A percentile compares a stretch with the other conserved stretches of the same genome.
Evolutionary conservation across 2,797 vertebrate genomes (phyloP).

Genomic region (Eulemur mongoz): DNA sequence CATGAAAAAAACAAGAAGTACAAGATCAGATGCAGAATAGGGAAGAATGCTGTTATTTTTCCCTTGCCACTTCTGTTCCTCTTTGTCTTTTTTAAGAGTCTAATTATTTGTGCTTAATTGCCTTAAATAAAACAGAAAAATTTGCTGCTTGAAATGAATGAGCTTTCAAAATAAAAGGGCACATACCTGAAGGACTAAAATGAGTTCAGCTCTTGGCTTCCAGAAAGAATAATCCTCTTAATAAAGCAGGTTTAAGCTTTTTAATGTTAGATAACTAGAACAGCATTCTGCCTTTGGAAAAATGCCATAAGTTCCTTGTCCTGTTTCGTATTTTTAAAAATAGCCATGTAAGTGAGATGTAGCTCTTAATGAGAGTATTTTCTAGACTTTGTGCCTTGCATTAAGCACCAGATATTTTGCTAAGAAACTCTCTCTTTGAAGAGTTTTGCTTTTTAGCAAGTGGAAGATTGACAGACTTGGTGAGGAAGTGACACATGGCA

Average conservation of each 20-base stretch:
- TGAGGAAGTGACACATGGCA: background rate
- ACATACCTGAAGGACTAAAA: conserved; percentile 45
- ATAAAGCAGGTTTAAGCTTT: background rate
- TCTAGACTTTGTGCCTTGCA: background rate
- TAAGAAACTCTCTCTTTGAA: background rate
- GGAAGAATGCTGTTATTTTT: background rate
- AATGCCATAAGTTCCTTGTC: background rate
- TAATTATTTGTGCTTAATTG: conserved; percentile 50
- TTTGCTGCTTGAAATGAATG: conserved; percentile 22
- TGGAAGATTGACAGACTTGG: background rate
- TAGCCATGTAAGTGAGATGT: background rate
- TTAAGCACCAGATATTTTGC: background rate
- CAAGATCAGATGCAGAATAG: background rate
- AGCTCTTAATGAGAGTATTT: background rate
- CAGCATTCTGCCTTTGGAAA: background rate
- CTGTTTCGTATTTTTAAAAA: conserved; percentile 30
- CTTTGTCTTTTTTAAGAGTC: background rate
- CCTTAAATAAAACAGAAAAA: conserved; percentile 46
- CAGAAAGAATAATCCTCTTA: conserved; percentile 21
- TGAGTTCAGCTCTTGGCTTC: background rate
- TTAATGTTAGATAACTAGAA: conserved; percentile 31
- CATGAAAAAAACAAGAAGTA: background rate
- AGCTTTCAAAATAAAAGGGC: conserved; percentile 30
- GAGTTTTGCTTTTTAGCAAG: background rate
- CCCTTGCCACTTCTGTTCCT: background rate